These are phyloP conservation scores for Erythrocercus mccallii DNA, from an alignment of 2,113 vertebrate genomes.

Conservation along the genomic window DNA sequence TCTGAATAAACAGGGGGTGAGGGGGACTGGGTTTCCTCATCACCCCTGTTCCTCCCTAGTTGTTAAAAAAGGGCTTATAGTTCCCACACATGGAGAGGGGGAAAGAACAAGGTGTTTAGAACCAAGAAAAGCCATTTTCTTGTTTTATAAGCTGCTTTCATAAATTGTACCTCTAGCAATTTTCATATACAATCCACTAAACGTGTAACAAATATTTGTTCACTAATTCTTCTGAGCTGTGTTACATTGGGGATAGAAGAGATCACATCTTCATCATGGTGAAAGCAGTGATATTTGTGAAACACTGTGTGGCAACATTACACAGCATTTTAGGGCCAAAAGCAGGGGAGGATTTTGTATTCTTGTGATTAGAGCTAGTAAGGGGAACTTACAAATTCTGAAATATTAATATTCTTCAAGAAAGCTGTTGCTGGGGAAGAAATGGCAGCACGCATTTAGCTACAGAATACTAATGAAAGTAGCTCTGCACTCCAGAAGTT, in stretches of 20 bases:
- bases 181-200: neutral
- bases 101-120: neutral
- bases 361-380: neutral
- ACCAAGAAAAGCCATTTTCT: neutral
- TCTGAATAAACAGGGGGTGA: neutral
- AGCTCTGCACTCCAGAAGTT: neutral
- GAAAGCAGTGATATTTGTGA: neutral
- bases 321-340: neutral
- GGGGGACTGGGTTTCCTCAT: neutral
- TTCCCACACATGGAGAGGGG: neutral
- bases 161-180: neutral
- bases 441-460: neutral
- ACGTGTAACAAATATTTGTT: neutral
- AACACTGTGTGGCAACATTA: neutral
- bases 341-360: neutral
- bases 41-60: rapidly evolving
- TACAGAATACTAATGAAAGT: constrained; percentile 34
- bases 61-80: neutral
- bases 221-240: neutral
- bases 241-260: neutral
- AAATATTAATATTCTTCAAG: neutral
- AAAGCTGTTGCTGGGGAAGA: constrained; percentile 7
- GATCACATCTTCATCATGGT: neutral
- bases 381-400: neutral
- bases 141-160: neutral